Conservation (phyloP, 2,113 vertebrate genomes). For the Osmerus mordax region DNA sequence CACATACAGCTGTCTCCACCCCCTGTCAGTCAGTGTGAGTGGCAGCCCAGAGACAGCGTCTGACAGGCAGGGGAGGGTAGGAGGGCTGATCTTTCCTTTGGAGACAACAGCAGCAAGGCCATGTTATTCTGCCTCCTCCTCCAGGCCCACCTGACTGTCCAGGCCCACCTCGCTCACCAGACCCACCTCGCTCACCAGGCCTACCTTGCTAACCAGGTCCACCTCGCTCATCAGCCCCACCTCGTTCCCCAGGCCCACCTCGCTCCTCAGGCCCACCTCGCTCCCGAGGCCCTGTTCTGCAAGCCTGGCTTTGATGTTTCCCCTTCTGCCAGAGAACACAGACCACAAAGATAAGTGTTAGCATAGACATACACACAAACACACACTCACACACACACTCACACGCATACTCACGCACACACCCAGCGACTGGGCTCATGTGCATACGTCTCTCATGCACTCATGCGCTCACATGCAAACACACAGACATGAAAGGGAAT, state of each 20-base stretch:
- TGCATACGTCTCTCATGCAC: not conserved
- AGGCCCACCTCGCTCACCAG: constrained; percentile 15
- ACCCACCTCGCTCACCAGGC: constrained; percentile 42
- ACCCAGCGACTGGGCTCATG: not conserved
- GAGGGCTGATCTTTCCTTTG: constrained; percentile 64
- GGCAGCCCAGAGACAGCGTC: constrained; percentile 61
- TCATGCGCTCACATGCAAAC: constrained; percentile 16
- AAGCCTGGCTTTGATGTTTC: constrained; percentile 62
- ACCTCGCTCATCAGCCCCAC: constrained; percentile 29
- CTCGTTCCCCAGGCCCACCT: constrained; percentile 32
- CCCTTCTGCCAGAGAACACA: constrained; percentile 61
- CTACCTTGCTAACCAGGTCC: constrained; percentile 49
- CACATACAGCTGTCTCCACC: constrained; percentile 37
- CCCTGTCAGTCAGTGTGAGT: constrained; percentile 61
- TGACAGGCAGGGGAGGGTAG: constrained; percentile 68
- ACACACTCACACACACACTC: constrained; percentile 14
- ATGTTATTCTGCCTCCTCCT: constrained; percentile 57
- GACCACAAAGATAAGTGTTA: constrained; percentile 31
- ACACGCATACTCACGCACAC: constrained; percentile 10
- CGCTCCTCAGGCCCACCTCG: not conserved
- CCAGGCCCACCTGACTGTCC: constrained; percentile 21
- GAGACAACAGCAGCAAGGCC: constrained; percentile 67
- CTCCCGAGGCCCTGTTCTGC: constrained; percentile 20
- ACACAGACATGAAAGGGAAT: constrained; percentile 65
- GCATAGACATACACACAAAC: not conserved